Base-by-base conservation (phyloP, 2,113 vertebrate genomes). In the Myrmecophaga tridactyla region DNA sequence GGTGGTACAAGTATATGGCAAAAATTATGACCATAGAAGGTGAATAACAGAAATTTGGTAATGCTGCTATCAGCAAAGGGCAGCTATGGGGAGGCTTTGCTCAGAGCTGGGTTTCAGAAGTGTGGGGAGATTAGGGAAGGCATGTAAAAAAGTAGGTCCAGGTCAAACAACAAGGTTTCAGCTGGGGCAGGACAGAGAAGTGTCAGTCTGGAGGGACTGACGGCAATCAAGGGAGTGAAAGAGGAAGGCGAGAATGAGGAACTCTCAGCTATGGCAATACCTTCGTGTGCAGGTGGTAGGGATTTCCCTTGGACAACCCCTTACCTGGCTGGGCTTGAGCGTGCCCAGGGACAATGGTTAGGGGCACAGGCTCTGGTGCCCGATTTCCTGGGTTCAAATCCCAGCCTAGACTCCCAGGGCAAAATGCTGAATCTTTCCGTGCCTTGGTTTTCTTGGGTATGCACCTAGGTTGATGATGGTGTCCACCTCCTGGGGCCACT, bases 71-170 rank as follows among this genome's bases (percentile, higher is more conserved):
- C 29, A 43, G 15, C 63, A 4, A 51, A 46, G n/a, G 82, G 48
- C 18, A 62, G 14, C 36, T 13, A 1, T 0, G 4, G 4, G 5
- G 69, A 12, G 27, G 6, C 14, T 18, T 31, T 9, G 12, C 36
- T 86, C 41, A 5, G 23, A 65, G 7, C 43, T 4, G 8, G 13
- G 4, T 9, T 39, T 41, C 48, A 15, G 65, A 65, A 29, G 23
- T 25, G 36, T 3, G 7, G 46, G 12, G 58, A 36, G 48, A 34
- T 10, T 10, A 56, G 46, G 21, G 77, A 15, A 12, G 7, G 34
- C 2, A 18, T 1, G 8, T 41, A 23, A 46, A 29, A 43, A 86
- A 27, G 46, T 31, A 85, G 27, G 39, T 31, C 34, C 18, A 12
- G 51, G 31, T 5, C 25, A 36, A 72, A 90, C 20, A 4, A 6